Base-by-base conservation (phyloP, 2,113 vertebrate species). In the Isurus oxyrinchus region DNA sequence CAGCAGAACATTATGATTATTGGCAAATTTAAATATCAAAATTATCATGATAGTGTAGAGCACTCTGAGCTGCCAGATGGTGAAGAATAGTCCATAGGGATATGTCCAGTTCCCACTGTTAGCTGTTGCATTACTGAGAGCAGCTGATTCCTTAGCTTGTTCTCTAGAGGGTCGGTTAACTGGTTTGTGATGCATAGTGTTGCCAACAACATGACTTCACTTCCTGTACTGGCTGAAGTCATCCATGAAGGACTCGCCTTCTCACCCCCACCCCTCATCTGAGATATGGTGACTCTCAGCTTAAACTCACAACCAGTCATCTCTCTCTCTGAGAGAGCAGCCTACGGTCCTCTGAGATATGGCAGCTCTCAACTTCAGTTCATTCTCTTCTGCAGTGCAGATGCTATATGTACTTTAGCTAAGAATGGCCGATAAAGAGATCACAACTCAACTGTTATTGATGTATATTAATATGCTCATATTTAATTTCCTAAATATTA, bases 1-100 rank as follows among this genome's bases (percentile, higher is more conserved):
- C 90, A 96, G 94, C 69, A 16, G 69, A 97, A 96, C 96, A 57
- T 96, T 96, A 96, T 96, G 96, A 96, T 61, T 96, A 96, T 96
- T 96, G 96, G 96, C 94, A 90, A 91, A 94, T 96, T 96, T 55
- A 69, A 81, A 76, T 27, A 31, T 81, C 93, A 53, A 84, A 57
- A 96, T 97, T 96, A 93, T 87, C 57, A 27, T 55, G 53, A 96
- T 53, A 93, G 49, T 7, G 27, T 35, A 25, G 5, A n/a, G 63
- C 90, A 76, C 76, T 76, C 16, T 69, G 61, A 96, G 19, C 66
- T 96, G 95, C 49, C 6, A 14, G 49, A 72, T 76, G 55, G 44
- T 5, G 63, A 94, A 11, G 2, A 57, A 96, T 93, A 90, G 14
- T 67, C 35, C 55, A 40, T 14, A 59, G 93, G 13, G 31, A 84